phyloP scores from a whole-genome alignment of 2,888 invertebrate genomes.

The Magallana nippona region DNA sequence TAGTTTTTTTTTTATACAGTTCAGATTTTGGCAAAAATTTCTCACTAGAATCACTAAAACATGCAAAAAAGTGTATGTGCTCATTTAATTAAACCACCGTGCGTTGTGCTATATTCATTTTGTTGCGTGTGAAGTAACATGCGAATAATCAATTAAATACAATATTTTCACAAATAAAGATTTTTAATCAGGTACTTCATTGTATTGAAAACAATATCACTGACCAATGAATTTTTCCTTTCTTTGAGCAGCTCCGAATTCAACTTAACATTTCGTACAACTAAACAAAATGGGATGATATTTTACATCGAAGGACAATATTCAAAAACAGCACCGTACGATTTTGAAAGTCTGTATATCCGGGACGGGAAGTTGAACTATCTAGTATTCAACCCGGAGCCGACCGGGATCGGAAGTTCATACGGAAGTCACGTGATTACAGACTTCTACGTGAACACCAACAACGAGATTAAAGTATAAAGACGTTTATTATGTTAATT shows the following conservation, averaged over 20 bases:
- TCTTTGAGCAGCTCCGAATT: conserved; percentile 58
- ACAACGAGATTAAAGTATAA: neutral
- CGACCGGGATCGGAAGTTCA: conserved; percentile 59
- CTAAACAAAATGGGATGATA: conserved; percentile 51
- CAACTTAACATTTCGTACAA: conserved; percentile 58
- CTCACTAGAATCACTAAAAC: too few species aligned
- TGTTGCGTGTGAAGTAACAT: too few species aligned
- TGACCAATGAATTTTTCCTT: neutral
- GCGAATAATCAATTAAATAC: too few species aligned
- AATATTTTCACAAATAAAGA: too few species aligned
- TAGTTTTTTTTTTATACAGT: too few species aligned
- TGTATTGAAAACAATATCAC: too few species aligned
- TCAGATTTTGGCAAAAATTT: too few species aligned
- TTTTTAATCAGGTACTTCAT: too few species aligned
- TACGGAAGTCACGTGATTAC: conserved; percentile 51
- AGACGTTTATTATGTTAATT: neutral
- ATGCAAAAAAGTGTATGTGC: too few species aligned
- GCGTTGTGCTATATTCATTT: neutral
- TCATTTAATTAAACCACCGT: too few species aligned
- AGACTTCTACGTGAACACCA: conserved; percentile 35
- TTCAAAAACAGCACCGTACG: conserved; percentile 53
- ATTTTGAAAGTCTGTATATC: conserved; percentile 63
- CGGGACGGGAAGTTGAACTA: conserved; percentile 61
- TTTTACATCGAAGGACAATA: conserved; percentile 62
- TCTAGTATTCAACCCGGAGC: conserved; percentile 64